These are phyloP conservation scores for Terrapene triunguis DNA, from an alignment of 2,113 vertebrate genomes.

Conservation along the genomic window DNA sequence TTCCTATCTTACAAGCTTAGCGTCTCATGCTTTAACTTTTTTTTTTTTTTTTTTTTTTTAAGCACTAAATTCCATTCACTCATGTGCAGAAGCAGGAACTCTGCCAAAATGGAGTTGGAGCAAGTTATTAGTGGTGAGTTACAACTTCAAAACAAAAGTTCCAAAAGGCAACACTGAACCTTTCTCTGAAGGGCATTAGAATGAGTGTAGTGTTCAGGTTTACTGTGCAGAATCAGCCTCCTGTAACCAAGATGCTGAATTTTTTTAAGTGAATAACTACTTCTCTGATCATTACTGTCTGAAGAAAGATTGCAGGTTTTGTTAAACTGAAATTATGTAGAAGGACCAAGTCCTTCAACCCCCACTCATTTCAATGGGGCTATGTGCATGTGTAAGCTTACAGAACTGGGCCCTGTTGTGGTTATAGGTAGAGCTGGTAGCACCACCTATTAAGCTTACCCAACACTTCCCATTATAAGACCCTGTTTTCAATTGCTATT, in stretches of 20 bases:
- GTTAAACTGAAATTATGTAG: not conserved
- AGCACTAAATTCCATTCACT: slow-evolving; percentile 45
- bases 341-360: not conserved
- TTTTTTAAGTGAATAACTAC: not conserved
- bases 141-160: not conserved
- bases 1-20: not conserved
- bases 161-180: slow-evolving; percentile 18
- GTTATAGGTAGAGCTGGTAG: not conserved
- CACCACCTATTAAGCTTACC: not conserved
- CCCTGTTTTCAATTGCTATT: not conserved
- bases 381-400: not conserved
- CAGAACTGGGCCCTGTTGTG: not conserved
- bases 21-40: not conserved
- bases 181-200: slow-evolving; percentile 11
- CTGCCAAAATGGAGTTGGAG: slow-evolving; percentile 67
- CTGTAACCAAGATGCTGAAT: not conserved
- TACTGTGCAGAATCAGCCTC: not conserved
- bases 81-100: slow-evolving; percentile 33
- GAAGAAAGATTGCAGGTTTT: not conserved
- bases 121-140: slow-evolving; percentile 48
- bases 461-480: not conserved
- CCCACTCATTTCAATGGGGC: not conserved
- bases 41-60: not conserved
- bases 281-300: not conserved
- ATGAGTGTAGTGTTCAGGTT: not conserved